A percentile compares a stretch with the other conserved stretches of the same genome.
These are phyloP conservation scores for Helostoma temminkii DNA, from an alignment of 2,797 vertebrate genomes.

Conservation along the genomic window DNA sequence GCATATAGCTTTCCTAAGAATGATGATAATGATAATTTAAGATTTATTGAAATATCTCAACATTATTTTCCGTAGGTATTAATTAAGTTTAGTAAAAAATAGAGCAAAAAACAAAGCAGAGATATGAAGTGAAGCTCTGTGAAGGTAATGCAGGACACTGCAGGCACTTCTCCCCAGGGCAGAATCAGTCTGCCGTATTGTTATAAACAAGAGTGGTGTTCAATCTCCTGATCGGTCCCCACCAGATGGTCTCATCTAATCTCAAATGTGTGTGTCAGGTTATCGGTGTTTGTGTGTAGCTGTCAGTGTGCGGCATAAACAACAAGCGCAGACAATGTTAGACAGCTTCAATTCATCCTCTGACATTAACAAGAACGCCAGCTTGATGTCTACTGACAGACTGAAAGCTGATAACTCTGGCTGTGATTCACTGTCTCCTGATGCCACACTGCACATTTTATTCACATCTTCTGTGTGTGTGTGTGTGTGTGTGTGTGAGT, in stretches of 20 bases:
- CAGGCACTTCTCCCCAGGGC: constrained; percentile 55
- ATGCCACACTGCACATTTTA: background rate
- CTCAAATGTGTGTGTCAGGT: constrained; percentile 53
- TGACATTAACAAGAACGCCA: too few species aligned
- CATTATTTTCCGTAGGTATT: too few species aligned
- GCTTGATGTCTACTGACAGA: constrained; percentile 55
- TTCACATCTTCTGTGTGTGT: background rate
- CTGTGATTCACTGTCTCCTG: constrained; percentile 36
- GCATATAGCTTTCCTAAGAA: too few species aligned
- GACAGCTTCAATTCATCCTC: constrained; percentile 67
- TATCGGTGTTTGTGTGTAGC: constrained; percentile 26
- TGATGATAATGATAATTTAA: too few species aligned
- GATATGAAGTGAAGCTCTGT: constrained; percentile 24
- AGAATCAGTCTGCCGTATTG: constrained; percentile 73
- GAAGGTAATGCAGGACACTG: constrained; percentile 43
- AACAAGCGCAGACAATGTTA: constrained; percentile 67
- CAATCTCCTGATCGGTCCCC: constrained; percentile 72
- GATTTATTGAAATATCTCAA: background rate
- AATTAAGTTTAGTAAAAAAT: background rate
- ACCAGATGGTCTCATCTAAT: constrained; percentile 82
- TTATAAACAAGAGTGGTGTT: constrained; percentile 80
- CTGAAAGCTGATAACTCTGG: constrained; percentile 45
- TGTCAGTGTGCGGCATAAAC: constrained; percentile 63
- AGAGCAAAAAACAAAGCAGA: background rate
- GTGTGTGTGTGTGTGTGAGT: constrained; percentile 13